phyloP scores from a whole-genome alignment of 1,140 invertebrate genomes.

The Drosophila pachea region DNA sequence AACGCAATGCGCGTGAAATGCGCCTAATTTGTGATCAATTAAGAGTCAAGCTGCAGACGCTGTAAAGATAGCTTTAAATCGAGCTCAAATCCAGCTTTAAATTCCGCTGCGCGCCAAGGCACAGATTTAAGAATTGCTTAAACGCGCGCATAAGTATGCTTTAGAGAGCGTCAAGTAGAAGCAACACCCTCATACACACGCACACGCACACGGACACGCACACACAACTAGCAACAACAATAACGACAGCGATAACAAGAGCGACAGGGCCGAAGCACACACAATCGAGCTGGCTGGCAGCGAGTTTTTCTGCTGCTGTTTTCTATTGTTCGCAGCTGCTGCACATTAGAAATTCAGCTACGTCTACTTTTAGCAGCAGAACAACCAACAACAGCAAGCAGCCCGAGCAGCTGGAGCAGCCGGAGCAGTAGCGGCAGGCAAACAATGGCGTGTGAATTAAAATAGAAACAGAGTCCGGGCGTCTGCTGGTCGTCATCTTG shows the following conservation, averaged over 20 bases:
- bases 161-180: constrained; percentile 20
- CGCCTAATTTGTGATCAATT: not conserved
- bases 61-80: not conserved
- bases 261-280: constrained; percentile 47
- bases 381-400: constrained; percentile 23
- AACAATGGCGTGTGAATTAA: constrained; percentile 76
- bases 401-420: too few species aligned
- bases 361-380: constrained; percentile 72
- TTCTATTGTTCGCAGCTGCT: constrained; percentile 74
- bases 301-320: constrained; percentile 42
- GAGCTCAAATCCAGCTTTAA: too few species aligned
- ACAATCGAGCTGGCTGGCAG: constrained; percentile 55
- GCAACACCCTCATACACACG: not conserved
- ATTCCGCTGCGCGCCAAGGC: not conserved
- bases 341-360: constrained; percentile 75
- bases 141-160: constrained; percentile 52
- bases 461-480: constrained; percentile 60
- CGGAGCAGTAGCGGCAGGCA: constrained; percentile 24
- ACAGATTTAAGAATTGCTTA: constrained; percentile 65
- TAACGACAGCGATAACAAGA: constrained; percentile 38
- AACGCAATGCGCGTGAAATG: constrained; percentile 7
- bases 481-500: constrained; percentile 63
- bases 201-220: constrained; percentile 4
- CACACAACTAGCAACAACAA: constrained; percentile 54
- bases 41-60: not conserved